Evolutionary conservation across 1,140 invertebrate genomes (phyloP), one percentile per base, ranked within the genome.

Genomic region (Eupeodes corollae): DNA sequence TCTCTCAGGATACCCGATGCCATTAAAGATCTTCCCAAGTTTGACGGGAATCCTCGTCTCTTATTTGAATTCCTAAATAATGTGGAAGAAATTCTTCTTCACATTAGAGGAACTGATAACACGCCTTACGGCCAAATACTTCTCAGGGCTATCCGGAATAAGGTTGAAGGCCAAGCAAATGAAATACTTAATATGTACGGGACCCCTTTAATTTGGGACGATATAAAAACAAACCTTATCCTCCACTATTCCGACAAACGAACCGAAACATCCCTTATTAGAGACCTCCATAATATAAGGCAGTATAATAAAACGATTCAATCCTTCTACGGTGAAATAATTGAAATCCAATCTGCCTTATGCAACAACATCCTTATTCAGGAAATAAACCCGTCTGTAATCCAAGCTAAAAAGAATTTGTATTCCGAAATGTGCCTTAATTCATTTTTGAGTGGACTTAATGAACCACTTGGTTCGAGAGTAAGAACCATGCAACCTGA

Each of bases 251-350:
- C 38, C 9, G 39, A 46, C 31, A 46, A 37, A 19, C 14, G 44
- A 21, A 42, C 35, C 13, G 49, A 46, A 42, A 46, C 18, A 6
- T 42, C 14, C 26, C 32, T 46, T 10, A 42, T 42, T 14, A 6
- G 47, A 12, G 40, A 48, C 32, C 32, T 48, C 5, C 41, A 43
- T 42, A 19, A 21, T 26, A 12, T 34, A 9, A 34, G 15, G 21
- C 47, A 48, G 30, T 12, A 13, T 6, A 42, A 42, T 26, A 33
- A 37, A 46, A 33, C 44, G n/a, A 37, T 50, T 38, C 31, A 33
- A 30, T 39, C 10, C n/a, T 50, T 50, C 19, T 50, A 46, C 21
- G 21, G 32, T 14, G 40, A 50, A 43, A 42, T 50, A 26, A 46
- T 50, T 16, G 44, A 45, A 41, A 32, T 50, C 2, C 42, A 41